phyloP scores from a whole-genome alignment of 2,888 invertebrate genomes.

The Bimastos eiseni region DNA sequence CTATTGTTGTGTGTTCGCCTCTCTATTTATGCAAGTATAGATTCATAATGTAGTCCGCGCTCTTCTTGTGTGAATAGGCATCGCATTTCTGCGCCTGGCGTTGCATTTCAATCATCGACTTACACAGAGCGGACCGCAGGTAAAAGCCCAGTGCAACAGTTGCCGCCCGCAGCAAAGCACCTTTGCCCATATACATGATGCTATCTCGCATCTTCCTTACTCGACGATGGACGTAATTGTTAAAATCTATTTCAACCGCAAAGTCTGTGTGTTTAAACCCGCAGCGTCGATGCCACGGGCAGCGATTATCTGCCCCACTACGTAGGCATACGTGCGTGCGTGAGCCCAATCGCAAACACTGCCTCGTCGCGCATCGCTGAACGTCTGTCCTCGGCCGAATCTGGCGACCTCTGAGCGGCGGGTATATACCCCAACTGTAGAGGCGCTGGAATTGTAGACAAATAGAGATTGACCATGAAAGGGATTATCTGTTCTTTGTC shows the following conservation, averaged over 20 bases:
- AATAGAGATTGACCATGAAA: neutral
- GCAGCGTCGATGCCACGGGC: neutral
- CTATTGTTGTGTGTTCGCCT: too few species aligned
- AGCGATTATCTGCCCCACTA: neutral
- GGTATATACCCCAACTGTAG: neutral
- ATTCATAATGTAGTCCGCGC: neutral
- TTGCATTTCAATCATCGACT: neutral
- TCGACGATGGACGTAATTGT: neutral
- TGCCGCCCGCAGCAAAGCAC: neutral
- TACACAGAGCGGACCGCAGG: neutral
- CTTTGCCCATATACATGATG: too few species aligned
- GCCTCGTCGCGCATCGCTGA: neutral
- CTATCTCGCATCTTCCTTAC: neutral
- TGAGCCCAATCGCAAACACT: neutral
- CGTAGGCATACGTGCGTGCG: neutral
- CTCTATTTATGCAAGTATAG: too few species aligned
- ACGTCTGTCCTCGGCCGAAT: neutral
- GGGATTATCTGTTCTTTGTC: neutral
- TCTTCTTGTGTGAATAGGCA: neutral
- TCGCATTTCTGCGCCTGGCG: neutral
- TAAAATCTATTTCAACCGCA: slow-evolving; percentile 1
- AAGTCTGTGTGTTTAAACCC: neutral
- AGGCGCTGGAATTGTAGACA: neutral
- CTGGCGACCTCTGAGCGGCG: neutral
- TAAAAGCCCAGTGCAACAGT: neutral